Base-by-base conservation (phyloP, 2,113 vertebrate genomes). In the Lota lota region DNA sequence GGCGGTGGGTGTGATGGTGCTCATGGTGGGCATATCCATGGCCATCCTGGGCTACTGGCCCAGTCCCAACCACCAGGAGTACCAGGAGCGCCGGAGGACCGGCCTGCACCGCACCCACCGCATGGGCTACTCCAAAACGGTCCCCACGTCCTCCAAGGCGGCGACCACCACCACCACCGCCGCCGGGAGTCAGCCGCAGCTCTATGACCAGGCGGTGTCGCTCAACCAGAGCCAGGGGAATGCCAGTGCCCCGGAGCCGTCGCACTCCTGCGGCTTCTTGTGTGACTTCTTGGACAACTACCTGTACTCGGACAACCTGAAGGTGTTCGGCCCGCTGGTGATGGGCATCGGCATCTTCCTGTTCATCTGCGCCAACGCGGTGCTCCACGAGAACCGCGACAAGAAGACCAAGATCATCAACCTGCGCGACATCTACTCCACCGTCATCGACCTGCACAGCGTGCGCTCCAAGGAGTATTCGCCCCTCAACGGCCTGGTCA, bases 271-370 rank as follows among this genome's bases (percentile, higher is more conserved):
- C 4, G 90, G 95, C 24, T 92, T 96, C 84, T 90, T 99, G 66
- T 91, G 92, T 58, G 91, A 53, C 40, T 78, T 98, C 81, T 93
- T 99, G 87, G 93, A 93, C 0, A 88, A 86, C 69, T 96, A 98
- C 84, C 87, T 98, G 86, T 94, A 99, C 84, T 99, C 97, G 0
- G 97, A 99, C 90, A 96, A 97, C 82, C 93, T 99, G 66, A 98
- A 98, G 80, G 96, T 99, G 73, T 92, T 97, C 1, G 97, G 97
- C 2, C 97, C 97, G 3, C 91, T 99, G 70, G 96, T 97, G 84
- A 99, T 99, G 97, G 97, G 97, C 17, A 96, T 99, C 0, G 97
- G 97, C 72, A 99, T 99, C 88, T 99, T 99, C 84, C 95, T 99
- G 47, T 99, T 99, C 84, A 99, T 99, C 81, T 99, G 97, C 4